Percentiles rank a stretch among this genome's conserved stretches.
Evolutionary conservation across 30 jellyfish, hydroid and myxozoan species (phyloP).

Genomic region (Haliclystus octoradiatus): DNA sequence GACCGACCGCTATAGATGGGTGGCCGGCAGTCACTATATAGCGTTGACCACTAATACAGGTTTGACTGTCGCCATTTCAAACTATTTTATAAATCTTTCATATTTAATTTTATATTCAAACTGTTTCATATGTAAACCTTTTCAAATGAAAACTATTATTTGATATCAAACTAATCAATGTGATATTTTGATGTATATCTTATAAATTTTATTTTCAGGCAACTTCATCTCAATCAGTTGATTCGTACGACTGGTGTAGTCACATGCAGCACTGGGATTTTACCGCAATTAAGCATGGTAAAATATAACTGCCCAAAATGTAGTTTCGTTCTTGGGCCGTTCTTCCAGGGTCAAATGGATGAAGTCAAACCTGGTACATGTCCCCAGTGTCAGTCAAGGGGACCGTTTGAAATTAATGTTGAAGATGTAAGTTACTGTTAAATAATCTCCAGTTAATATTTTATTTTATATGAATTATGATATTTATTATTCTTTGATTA

Average conservation of each 20-base stretch:
- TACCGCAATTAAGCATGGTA: constrained; percentile 90
- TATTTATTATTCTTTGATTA: neutral
- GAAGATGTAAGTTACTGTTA: constrained; percentile 49
- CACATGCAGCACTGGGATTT: constrained; percentile 83
- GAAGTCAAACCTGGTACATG: constrained; percentile 96
- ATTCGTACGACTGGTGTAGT: constrained; percentile 93
- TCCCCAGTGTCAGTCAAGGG: constrained; percentile 97
- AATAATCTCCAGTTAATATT: neutral
- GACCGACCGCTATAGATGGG: too few relatives aligned
- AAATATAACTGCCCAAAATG: constrained; percentile 88
- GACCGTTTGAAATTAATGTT: constrained; percentile 93
- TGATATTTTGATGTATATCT: too few relatives aligned
- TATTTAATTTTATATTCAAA: neutral
- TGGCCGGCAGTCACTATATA: too few relatives aligned
- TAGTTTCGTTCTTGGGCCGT: constrained; percentile 81
- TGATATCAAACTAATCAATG: too few relatives aligned
- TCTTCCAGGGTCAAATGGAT: constrained; percentile 79
- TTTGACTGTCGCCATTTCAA: too few relatives aligned
- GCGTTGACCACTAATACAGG: too few relatives aligned
- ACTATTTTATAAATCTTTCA: too few relatives aligned
- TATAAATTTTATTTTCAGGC: constrained; percentile 39
- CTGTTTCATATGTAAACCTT: neutral
- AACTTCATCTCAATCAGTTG: constrained; percentile 84
- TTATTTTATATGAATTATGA: neutral
- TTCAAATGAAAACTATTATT: too few relatives aligned